Percentiles rank a stretch among this genome's conserved stretches.
Evolutionary conservation across 1,140 invertebrate genomes (phyloP).

Genomic region (Caenorhabditis tropicalis): DNA sequence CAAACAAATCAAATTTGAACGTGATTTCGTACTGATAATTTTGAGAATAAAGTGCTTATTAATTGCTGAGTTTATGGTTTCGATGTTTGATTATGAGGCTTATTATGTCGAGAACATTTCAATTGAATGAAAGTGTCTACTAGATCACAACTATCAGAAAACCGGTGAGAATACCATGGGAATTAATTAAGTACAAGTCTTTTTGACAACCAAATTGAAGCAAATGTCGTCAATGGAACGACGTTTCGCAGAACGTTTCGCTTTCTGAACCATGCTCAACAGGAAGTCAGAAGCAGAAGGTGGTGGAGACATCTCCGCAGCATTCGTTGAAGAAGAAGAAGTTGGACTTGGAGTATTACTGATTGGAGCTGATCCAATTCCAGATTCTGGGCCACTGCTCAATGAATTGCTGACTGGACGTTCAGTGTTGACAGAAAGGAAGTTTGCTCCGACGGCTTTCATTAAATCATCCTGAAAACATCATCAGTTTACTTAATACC

Average conservation of each 20-base stretch:
- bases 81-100: too few relatives aligned
- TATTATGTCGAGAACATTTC: too few relatives aligned
- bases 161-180: background rate
- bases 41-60: too few relatives aligned
- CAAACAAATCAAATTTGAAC: too few relatives aligned
- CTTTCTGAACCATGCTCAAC: background rate
- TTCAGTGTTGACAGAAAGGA: background rate
- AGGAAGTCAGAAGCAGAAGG: background rate
- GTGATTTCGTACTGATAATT: too few relatives aligned
- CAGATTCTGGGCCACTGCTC: slow-evolving; percentile 47
- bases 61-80: too few relatives aligned
- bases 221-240: slow-evolving; percentile 1
- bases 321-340: background rate
- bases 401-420: background rate
- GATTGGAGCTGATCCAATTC: slow-evolving; percentile 25
- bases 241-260: background rate
- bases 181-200: too few relatives aligned
- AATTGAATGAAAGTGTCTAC: too few relatives aligned
- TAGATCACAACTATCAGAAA: background rate
- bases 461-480: background rate
- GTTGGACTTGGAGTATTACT: slow-evolving; percentile 14
- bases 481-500: background rate
- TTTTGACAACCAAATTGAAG: background rate
- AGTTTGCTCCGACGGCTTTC: background rate
- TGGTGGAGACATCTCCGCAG: background rate